These are phyloP conservation scores for Parambassis ranga DNA, from an alignment of 2,797 vertebrate species.

Conservation along the genomic window DNA sequence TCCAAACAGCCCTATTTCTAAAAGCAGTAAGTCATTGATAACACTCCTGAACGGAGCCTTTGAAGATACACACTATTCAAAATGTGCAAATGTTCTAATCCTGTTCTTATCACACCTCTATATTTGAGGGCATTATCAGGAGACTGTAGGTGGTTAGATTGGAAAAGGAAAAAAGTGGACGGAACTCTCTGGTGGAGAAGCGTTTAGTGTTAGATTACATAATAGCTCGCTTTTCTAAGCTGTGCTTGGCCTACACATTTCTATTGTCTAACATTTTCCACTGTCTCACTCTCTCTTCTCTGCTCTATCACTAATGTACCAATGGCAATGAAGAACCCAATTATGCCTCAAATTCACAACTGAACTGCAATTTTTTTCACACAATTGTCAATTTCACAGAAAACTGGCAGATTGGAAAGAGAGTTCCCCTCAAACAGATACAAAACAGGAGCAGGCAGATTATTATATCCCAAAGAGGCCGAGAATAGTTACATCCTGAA, in stretches of 20 bases:
- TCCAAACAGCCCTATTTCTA: neutral
- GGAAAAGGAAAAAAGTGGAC: conserved; percentile 33
- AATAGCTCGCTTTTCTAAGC: conserved; percentile 39
- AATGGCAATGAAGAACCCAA: conserved; percentile 3
- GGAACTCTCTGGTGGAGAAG: conserved; percentile 56
- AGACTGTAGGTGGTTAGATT: conserved; percentile 48
- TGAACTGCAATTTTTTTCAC: neutral
- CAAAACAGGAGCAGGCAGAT: conserved; percentile 38
- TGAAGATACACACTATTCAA: conserved; percentile 23
- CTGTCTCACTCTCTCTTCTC: conserved; percentile 13
- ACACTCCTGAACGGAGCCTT: neutral
- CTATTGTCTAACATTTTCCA: conserved; percentile 38
- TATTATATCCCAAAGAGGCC: conserved; percentile 41
- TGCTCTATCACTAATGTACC: neutral
- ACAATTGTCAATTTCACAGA: neutral
- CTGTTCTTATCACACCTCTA: conserved; percentile 42
- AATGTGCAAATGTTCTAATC: conserved; percentile 33
- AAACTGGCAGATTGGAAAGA: conserved; percentile 8
- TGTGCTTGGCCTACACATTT: conserved; percentile 40
- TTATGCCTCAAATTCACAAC: conserved; percentile 1
- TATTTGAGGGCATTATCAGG: conserved; percentile 37
- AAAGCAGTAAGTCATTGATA: conserved; percentile 11
- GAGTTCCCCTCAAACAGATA: conserved; percentile 19
- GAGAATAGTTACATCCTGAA: conserved; percentile 73
- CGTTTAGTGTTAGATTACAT: conserved; percentile 46